Evolutionary conservation across 2,113 vertebrate species (phyloP), one percentile per base, ranked within the genome.

Genomic region (Apistogramma diplotaenia): DNA sequence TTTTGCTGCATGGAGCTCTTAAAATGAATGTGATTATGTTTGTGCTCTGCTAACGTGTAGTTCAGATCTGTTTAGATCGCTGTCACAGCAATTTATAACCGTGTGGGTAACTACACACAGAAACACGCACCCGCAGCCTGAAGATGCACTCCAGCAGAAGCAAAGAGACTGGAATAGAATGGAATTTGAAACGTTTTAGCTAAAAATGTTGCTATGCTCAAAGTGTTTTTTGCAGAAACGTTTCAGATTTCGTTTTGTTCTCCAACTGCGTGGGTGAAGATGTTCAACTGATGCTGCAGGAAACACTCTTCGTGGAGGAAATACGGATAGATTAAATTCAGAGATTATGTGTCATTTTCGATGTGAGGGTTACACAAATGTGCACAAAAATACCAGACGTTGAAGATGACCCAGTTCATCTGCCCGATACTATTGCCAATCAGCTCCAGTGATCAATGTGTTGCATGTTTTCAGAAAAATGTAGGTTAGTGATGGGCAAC

Each of bases 151-250:
- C 43, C 72, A 33, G 46, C 43, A 67, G 81, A 71, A 51, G 80
- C 33, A 61, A 56, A 58, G 53, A 60, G 94, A 94, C 82, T 93
- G 86, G 94, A 94, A 95, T 90, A 77, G 85, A 94, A 94, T 94
- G 95, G 94, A 96, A 96, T 96, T 95, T 96, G 95, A 96, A 96
- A 96, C 95, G 95, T 96, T 96, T 96, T 94, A 94, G 95, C 94
- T 95, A 96, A 96, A 96, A 96, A 96, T 95, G 94, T 94, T 93
- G 94, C 95, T 91, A 95, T 80, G 86, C 91, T 95, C 92, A 94
- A 93, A 93, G 94, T 95, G 95, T 96, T 96, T 96, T 96, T 96
- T 93, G 95, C 95, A 94, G 95, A 96, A 96, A 95, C 95, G 95
- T 95, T 96, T 96, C 95, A 96, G 95, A 96, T 96, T 96, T 95